Evolutionary conservation across 2,797 vertebrate genomes (phyloP), one percentile per base, ranked within the genome.

Genomic region (Aselliscus stoliczkanus): DNA sequence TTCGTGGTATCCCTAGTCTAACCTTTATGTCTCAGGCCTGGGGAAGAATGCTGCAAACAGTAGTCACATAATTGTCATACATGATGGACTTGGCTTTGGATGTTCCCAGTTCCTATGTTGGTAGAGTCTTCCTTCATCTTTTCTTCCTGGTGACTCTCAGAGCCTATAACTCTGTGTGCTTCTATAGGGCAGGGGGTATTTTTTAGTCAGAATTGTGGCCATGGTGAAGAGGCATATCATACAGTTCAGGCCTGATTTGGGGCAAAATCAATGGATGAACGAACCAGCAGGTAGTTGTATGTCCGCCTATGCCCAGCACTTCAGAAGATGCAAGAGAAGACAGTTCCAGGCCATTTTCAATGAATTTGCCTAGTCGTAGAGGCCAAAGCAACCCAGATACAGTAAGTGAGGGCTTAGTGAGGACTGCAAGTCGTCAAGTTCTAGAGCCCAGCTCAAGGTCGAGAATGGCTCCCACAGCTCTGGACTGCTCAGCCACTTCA

Each of bases 391-490:
- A 44, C 44, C 37, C 69, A 64, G 54, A 50, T 73, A 60, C 25
- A 29, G 23, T 31, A 20, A 56, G 18, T 0, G 31, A 69, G 44
- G 29, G 5, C 56, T 88, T 37, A 14, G 15, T 4, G 31, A 42
- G n/a, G 25, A 39, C 6, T 1, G 15, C 1, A 5, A 2, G 9
- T n/a, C 15, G 29, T 44, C 13, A 0, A 17, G 54, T 44, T 54
- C 42, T 6, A 69, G 67, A 79, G 90, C 27, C 37, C 70, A 54
- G 44, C 27, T 79, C 80, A 31, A 9, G 44, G 37, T 2, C 39
- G 44, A 79, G 58, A 67, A 60, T 31, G 14, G 31, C 60, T 54
- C 25, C 15, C 9, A 4, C 14, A 9, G 1, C 56, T 84, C 21
- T 6, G 3, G 29, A 7, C 62, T 37, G n/a, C 60, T 58, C 50